phyloP scores from a whole-genome alignment of 2,797 vertebrate genomes.

The Botia almorhae region DNA sequence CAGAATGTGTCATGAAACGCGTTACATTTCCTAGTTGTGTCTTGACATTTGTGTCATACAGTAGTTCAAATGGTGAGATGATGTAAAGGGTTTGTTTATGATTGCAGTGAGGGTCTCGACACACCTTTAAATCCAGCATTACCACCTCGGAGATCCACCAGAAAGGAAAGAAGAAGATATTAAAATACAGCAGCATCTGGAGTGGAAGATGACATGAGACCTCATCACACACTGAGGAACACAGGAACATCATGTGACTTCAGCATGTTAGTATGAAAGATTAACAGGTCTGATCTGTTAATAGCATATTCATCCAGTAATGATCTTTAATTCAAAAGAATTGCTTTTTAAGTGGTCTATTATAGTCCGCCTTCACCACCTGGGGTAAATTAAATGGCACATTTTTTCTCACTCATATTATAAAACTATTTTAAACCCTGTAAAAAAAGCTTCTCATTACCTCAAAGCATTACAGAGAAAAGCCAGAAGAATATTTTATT shows the following conservation, averaged over 20 bases:
- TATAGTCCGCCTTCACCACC: background rate
- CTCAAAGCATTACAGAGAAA: background rate
- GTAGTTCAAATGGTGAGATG: no score
- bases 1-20: no score
- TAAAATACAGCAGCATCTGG: conserved; percentile 90
- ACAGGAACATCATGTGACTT: background rate
- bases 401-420: background rate
- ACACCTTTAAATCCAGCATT: conserved; percentile 87
- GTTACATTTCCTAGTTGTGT: no score
- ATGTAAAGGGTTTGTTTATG: background rate
- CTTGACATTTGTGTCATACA: no score
- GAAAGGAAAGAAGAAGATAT: conserved; percentile 81
- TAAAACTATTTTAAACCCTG: background rate
- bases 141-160: conserved; percentile 84
- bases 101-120: background rate
- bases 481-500: background rate
- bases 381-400: background rate
- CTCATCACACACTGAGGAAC: conserved; percentile 69
- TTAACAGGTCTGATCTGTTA: background rate
- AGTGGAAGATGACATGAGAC: conserved; percentile 81
- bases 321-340: background rate
- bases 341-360: background rate
- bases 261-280: background rate
- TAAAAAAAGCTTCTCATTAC: background rate
- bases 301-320: background rate